Conservation (phyloP, 1,140 invertebrate genomes). For the Nasonia longicornis region DNA sequence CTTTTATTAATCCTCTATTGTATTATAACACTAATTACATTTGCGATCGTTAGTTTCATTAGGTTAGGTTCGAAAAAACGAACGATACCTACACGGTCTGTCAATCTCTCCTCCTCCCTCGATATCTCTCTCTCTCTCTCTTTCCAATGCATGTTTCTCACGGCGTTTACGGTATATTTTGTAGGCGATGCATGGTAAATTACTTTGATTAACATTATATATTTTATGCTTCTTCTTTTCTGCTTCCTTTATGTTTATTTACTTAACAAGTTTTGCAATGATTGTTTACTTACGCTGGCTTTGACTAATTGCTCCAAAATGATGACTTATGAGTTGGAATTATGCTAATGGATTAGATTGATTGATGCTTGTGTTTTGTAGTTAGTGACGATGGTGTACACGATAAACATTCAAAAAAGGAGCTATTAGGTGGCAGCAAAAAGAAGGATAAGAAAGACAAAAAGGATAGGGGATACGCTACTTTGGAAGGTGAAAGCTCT, state of each 20-base stretch:
- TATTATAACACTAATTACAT: conserved; percentile 33
- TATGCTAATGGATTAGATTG: background rate
- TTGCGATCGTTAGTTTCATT: conserved; percentile 43
- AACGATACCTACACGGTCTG: background rate
- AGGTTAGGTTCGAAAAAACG: conserved; percentile 42
- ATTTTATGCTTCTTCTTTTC: conserved; percentile 18
- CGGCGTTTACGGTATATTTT: conserved; percentile 37
- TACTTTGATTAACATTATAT: conserved; percentile 24
- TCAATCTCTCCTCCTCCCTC: background rate
- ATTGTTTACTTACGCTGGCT: background rate
- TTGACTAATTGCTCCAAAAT: conserved; percentile 11
- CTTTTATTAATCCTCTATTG: conserved; percentile 26
- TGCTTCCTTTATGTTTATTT: background rate
- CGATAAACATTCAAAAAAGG: conserved; percentile 82
- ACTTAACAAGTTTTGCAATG: background rate
- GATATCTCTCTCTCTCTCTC: background rate
- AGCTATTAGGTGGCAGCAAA: conserved; percentile 78
- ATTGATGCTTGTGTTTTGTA: conserved; percentile 60
- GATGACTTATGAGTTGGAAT: background rate
- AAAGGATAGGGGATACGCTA: conserved; percentile 89
- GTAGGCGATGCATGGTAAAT: conserved; percentile 41
- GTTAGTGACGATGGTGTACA: conserved; percentile 82
- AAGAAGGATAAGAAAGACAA: conserved; percentile 86
- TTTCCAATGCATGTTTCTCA: conserved; percentile 38
- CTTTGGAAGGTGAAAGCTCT: conserved; percentile 92